These are phyloP conservation scores for Myxocyprinus asiaticus DNA, from an alignment of 2,113 vertebrate genomes.

Conservation along the genomic window DNA sequence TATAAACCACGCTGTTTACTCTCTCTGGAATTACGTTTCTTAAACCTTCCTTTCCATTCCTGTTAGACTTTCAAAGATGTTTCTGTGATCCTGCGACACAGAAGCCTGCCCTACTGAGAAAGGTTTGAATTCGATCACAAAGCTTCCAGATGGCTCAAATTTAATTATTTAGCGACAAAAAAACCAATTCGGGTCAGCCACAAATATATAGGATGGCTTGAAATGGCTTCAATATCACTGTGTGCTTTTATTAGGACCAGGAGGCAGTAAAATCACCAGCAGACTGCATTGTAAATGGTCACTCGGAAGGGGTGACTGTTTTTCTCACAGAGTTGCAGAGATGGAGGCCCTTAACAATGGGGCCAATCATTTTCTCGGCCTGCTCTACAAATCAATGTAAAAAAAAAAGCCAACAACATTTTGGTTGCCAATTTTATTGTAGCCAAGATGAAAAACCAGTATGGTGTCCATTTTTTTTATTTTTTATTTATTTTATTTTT, in stretches of 20 bases:
- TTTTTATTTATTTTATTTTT: too few species aligned
- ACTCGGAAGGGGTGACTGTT: constrained; percentile 27
- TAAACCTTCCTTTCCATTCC: constrained; percentile 24
- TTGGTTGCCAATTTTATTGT: constrained; percentile 30
- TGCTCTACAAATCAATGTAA: background rate
- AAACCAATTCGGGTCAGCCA: constrained; percentile 58
- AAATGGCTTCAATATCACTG: constrained; percentile 52
- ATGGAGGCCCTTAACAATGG: constrained; percentile 26
- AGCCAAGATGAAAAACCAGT: constrained; percentile 21
- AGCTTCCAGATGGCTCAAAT: constrained; percentile 64
- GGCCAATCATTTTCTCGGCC: constrained; percentile 8
- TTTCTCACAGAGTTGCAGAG: background rate
- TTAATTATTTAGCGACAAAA: constrained; percentile 62
- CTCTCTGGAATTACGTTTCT: constrained; percentile 1
- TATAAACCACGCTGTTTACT: background rate
- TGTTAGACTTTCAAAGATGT: constrained; percentile 36
- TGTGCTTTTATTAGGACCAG: constrained; percentile 53
- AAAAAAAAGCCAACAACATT: constrained; percentile 11
- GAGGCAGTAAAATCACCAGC: constrained; percentile 43
- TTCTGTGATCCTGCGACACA: constrained; percentile 31
- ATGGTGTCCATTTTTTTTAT: background rate
- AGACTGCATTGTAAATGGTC: constrained; percentile 41
- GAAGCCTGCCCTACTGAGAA: constrained; percentile 46
- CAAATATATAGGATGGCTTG: constrained; percentile 55
- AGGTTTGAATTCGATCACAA: constrained; percentile 64